A percentile compares a stretch with the other conserved stretches of the same genome.
phyloP scores from a whole-genome alignment of 2,797 vertebrate species.

The Amazona finschi region DNA sequence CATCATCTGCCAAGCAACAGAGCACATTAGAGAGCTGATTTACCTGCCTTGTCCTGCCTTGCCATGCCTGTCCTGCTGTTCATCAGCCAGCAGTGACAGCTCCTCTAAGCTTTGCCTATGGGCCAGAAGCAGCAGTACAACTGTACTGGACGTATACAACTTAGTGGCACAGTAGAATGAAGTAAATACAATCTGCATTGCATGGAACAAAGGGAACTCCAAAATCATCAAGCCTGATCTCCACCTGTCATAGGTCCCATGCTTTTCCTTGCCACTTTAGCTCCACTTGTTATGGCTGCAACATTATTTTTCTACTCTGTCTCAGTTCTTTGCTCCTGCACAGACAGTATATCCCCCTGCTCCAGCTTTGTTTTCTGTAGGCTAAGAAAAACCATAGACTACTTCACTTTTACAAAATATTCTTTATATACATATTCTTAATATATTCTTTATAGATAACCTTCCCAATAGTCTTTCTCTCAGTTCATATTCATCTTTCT shows the following conservation, averaged over 20 bases:
- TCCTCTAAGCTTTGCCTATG: neutral
- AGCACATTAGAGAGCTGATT: neutral
- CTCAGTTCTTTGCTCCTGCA: neutral
- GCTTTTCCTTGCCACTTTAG: neutral
- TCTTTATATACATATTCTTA: neutral
- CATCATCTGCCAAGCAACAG: neutral
- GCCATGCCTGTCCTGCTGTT: neutral
- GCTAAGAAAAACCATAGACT: neutral
- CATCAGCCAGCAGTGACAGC: neutral
- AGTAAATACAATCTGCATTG: neutral
- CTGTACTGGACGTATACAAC: fast-evolving
- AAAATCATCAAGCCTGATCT: neutral
- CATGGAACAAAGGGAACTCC: neutral
- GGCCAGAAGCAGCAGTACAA: neutral
- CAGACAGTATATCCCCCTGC: neutral
- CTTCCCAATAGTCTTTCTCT: neutral
- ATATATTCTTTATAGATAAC: neutral
- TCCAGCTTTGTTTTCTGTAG: neutral
- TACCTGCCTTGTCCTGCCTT: neutral
- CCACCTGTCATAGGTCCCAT: neutral
- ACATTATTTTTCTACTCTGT: neutral
- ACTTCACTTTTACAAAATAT: neutral
- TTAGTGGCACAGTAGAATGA: neutral
- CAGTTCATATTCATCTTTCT: neutral
- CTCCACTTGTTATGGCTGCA: neutral